Conservation (phyloP, 2,797 vertebrate genomes). For the Spea hammondii region DNA sequence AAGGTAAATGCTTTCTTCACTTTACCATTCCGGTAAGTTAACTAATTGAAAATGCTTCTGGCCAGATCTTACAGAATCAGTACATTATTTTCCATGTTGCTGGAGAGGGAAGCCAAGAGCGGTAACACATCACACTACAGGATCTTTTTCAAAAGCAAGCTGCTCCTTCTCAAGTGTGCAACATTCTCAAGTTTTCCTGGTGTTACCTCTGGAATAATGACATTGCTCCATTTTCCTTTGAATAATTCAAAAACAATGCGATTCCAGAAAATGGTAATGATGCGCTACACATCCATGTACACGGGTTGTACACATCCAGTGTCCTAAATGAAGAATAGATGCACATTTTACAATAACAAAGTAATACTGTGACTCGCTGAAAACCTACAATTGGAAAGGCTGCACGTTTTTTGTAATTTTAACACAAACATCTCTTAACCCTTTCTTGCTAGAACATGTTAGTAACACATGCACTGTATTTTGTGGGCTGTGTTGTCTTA, state of each 20-base stretch:
- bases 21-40: slow-evolving; percentile 31
- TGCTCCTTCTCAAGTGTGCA: slow-evolving; percentile 42
- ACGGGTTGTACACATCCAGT: slow-evolving; percentile 32
- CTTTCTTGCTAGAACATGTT: not conserved
- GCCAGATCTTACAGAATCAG: slow-evolving; percentile 25
- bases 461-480: no score
- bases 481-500: no score
- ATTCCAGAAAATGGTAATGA: slow-evolving; percentile 45
- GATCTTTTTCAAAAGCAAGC: slow-evolving; percentile 27
- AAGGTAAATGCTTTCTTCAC: slow-evolving; percentile 13
- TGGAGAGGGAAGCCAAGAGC: slow-evolving; percentile 31
- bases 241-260: slow-evolving; percentile 48
- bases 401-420: not conserved
- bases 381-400: not conserved
- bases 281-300: not conserved
- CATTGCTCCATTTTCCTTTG: slow-evolving; percentile 40
- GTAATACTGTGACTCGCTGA: slow-evolving; percentile 9
- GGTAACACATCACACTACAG: slow-evolving; percentile 50
- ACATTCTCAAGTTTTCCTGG: slow-evolving; percentile 37
- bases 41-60: slow-evolving; percentile 40
- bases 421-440: not conserved
- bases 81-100: slow-evolving; percentile 40
- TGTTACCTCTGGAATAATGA: slow-evolving; percentile 46
- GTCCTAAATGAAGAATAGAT: slow-evolving; percentile 32
- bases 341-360: slow-evolving; percentile 22